phyloP scores from a whole-genome alignment of 2,113 vertebrate species.

The Mastomys natalensis region DNA sequence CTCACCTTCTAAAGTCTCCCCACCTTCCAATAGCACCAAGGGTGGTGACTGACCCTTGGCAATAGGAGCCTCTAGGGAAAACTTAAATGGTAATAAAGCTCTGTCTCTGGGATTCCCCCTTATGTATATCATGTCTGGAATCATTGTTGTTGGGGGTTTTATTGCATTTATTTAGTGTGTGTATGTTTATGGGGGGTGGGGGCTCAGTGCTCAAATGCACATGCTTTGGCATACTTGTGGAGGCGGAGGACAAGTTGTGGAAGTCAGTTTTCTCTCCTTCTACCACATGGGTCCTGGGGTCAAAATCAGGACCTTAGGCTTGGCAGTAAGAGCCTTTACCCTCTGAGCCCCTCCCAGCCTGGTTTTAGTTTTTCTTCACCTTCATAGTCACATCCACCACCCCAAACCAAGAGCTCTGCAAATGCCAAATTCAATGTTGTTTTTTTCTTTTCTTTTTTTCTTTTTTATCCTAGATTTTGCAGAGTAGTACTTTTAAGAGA shows the following conservation, averaged over 20 bases:
- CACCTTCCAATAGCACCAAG: not conserved
- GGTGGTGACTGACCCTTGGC: not conserved
- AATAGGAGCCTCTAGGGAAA: not conserved
- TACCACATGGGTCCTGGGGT: not conserved
- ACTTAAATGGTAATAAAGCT: not conserved
- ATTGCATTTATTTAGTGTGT: not conserved
- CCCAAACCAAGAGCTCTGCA: not conserved
- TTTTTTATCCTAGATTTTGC: slow-evolving; percentile 33
- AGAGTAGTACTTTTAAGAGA: slow-evolving; percentile 56
- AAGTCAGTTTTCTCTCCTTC: not conserved
- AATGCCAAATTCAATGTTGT: not conserved
- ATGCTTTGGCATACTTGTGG: not conserved
- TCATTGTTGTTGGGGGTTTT: not conserved
- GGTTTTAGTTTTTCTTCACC: not conserved
- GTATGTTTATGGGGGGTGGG: not conserved
- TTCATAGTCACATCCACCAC: not conserved
- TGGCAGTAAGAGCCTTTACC: not conserved
- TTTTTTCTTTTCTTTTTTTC: not conserved
- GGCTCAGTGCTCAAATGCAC: not conserved
- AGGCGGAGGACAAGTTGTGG: not conserved
- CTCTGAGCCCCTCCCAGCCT: not conserved
- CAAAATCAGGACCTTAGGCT: too few relatives aligned
- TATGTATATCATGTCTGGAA: too few relatives aligned
- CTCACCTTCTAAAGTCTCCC: not conserved
- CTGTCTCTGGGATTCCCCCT: fast-evolving